Conservation (phyloP, 23 tunicate genomes). For the Clavelina lepadiformis region DNA sequence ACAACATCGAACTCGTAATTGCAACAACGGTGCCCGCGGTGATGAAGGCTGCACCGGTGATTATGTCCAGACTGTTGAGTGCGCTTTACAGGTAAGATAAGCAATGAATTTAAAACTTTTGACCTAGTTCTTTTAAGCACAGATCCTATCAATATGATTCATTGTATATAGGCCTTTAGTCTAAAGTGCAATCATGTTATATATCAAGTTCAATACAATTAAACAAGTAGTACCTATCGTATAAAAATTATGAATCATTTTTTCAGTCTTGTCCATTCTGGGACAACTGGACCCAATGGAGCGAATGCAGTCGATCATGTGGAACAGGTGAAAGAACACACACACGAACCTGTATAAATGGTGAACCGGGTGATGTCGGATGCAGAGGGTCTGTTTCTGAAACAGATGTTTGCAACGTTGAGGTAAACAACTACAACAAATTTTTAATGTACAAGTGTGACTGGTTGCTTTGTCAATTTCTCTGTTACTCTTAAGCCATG, state of each 20-base stretch:
- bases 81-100: conserved; percentile 35
- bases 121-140: no score
- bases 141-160: no score
- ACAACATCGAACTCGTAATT: conserved; percentile 42
- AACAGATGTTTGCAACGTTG: conserved; percentile 38
- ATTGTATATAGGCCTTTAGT: neutral
- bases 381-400: conserved; percentile 51
- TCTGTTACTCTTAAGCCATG: conserved; percentile 12
- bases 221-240: neutral
- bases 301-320: conserved; percentile 46
- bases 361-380: conserved; percentile 55
- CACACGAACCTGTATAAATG: conserved; percentile 58
- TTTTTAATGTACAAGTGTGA: neutral
- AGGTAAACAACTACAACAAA: conserved; percentile 9
- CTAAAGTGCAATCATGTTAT: neutral
- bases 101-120: neutral
- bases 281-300: conserved; percentile 69
- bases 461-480: neutral
- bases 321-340: conserved; percentile 58
- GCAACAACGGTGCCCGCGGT: conserved; percentile 43
- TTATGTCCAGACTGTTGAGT: conserved; percentile 4
- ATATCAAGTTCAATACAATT: neutral
- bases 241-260: neutral
- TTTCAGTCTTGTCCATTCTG: conserved; percentile 79
- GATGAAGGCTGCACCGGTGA: conserved; percentile 58